Percentiles rank a stretch among this genome's conserved stretches.
phyloP scores from a whole-genome alignment of 2,888 invertebrate genomes.

The Heliconius aoede region DNA sequence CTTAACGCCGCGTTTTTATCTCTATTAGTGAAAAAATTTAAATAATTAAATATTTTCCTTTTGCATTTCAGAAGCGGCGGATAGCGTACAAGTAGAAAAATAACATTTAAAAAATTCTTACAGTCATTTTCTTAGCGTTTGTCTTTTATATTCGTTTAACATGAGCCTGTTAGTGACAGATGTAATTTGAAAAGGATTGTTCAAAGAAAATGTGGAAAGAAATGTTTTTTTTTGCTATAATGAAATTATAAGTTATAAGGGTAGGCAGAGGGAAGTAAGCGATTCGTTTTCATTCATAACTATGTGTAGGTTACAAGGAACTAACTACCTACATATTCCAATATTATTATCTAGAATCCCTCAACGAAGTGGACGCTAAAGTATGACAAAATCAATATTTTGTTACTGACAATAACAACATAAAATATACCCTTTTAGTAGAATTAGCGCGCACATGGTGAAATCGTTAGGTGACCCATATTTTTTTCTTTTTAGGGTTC shows the following conservation, averaged over 20 bases:
- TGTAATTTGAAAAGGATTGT: conserved; percentile 25
- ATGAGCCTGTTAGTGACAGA: conserved; percentile 13
- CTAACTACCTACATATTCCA: background rate
- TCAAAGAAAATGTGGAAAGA: background rate
- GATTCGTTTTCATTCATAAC: background rate
- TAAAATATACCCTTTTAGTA: conserved; percentile 15
- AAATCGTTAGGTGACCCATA: conserved; percentile 9
- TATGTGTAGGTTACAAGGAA: too few species aligned
- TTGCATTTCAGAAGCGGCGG: background rate
- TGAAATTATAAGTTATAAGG: background rate
- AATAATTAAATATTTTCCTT: background rate
- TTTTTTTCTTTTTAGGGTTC: conserved; percentile 16
- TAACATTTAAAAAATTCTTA: background rate
- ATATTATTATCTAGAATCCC: background rate
- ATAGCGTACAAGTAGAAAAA: background rate
- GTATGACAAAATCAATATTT: conserved; percentile 11
- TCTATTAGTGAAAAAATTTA: too few species aligned
- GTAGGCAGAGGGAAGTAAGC: background rate
- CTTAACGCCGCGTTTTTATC: background rate
- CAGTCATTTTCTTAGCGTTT: background rate
- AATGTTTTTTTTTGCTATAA: background rate
- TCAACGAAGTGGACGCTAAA: background rate
- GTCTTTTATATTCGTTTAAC: conserved; percentile 8
- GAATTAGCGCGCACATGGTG: conserved; percentile 18
- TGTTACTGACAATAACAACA: background rate